phyloP scores from a whole-genome alignment of 2,888 invertebrate species.

The Muscina levida region DNA sequence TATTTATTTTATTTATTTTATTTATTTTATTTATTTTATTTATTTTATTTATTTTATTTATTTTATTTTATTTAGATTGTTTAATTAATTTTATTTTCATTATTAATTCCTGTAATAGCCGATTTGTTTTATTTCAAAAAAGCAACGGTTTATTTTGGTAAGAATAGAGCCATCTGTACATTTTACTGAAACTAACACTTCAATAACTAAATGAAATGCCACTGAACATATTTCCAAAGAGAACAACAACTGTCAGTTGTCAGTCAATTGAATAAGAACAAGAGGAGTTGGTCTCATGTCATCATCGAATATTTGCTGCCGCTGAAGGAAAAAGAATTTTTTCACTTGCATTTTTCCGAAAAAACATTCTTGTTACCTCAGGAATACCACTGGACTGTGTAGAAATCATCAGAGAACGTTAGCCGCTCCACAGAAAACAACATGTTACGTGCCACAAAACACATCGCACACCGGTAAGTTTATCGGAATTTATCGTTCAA shows the following conservation, averaged over 20 bases:
- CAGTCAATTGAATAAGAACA: conserved; percentile 36
- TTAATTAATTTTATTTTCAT: too few relatives aligned
- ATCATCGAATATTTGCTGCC: conserved; percentile 45
- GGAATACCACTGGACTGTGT: conserved; percentile 2
- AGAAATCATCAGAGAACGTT: conserved; percentile 19
- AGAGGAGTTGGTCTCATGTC: conserved; percentile 49
- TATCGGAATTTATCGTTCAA: neutral
- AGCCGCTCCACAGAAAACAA: neutral
- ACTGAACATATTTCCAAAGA: neutral
- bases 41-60: too few relatives aligned
- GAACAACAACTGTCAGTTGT: conserved; percentile 44
- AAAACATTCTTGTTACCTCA: conserved; percentile 23
- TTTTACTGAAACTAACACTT: too few relatives aligned
- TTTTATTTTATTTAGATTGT: too few relatives aligned
- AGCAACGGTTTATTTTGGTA: too few relatives aligned
- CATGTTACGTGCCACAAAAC: conserved; percentile 55
- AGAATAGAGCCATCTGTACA: too few relatives aligned
- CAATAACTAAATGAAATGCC: too few relatives aligned
- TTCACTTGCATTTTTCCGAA: conserved; percentile 43
- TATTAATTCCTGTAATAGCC: too few relatives aligned
- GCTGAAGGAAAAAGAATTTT: conserved; percentile 38
- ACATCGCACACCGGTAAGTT: conserved; percentile 61
- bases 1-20: too few relatives aligned
- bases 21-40: too few relatives aligned
- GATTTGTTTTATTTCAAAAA: too few relatives aligned